Base-by-base conservation (phyloP, 2,888 invertebrate species). In the Arenicola marina region DNA sequence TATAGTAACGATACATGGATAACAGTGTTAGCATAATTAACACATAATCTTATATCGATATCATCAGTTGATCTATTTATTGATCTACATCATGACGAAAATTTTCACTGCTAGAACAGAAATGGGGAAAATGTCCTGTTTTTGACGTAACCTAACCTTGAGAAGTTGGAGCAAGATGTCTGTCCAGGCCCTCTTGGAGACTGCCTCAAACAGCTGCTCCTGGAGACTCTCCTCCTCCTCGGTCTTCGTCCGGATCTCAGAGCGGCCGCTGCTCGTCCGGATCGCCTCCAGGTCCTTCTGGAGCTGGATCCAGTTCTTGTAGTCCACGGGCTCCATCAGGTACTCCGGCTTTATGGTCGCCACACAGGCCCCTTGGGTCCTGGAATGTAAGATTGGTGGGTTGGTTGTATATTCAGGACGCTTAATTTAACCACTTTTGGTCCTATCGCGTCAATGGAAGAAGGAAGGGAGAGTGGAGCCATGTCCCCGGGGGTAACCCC, bases 161-260 rank as follows among this genome's bases (percentile, higher is more conserved):
- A 79, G 67, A 11, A 81, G 70, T 69, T 84, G 84, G 26, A 84
- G 72, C 11, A 83, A 72, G 21, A 83, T 70, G 66, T 83, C 83
- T 4, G 80, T 77, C 84, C 84, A 84, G 32, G 81, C 78, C 51
- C 81, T 70, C 65, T 79, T 82, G 11, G 82, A 81, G 3, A 84
- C 76, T 2, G 78, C 77, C 69, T 83, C 83, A 76, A 83, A 84
- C 33, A 80, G 72, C 56, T 79, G 76, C 57, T 78, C 78, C 43
- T 77, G 78, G 18, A 81, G 67, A 34, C 75, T 73, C 53, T 77
- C 77, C 59, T 79, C 79, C 43, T 72, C 71, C 28, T 75, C 72
- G 21, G 76, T 62, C 55, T 64, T 64, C 48, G 31, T 53, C 38
- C 43, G 31, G 38, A 62, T 28, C n/a, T 63, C 61, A 21, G 55